A percentile compares a stretch with the other conserved stretches of the same genome.
Conservation (phyloP, 2,888 invertebrate genomes). For the Oxystoma pomonae region DNA sequence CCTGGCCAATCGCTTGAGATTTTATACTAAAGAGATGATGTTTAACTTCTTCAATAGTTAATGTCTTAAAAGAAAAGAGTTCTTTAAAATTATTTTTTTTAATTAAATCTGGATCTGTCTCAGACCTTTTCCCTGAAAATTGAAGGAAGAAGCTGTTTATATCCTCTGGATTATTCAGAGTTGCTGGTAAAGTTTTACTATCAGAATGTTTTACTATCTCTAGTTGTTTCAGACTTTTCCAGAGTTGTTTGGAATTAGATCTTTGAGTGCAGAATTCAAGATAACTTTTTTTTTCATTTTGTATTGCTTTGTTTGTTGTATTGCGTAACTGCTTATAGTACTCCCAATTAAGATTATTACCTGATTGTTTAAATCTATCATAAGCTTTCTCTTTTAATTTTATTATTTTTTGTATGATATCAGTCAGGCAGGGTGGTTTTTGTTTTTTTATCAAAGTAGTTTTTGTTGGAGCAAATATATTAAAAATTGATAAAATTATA, state of each 20-base stretch:
- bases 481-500: not conserved
- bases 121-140: too few species aligned
- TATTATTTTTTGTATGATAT: not conserved
- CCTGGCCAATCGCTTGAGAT: not conserved
- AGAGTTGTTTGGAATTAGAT: not conserved
- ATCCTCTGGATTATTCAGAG: too few species aligned
- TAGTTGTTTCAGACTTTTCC: not conserved
- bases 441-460: slow-evolving; percentile 1
- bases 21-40: too few species aligned
- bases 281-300: not conserved
- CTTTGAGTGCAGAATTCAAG: not conserved
- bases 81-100: not conserved
- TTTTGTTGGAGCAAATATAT: not conserved
- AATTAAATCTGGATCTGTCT: not conserved
- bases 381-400: not conserved
- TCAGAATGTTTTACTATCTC: not conserved
- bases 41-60: too few species aligned
- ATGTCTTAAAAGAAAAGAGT: not conserved
- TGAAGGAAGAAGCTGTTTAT: not conserved
- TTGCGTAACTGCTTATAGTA: not conserved
- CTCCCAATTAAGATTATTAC: not conserved
- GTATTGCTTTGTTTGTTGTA: not conserved
- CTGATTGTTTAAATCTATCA: not conserved
- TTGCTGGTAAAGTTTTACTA: too few species aligned
- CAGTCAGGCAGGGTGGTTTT: not conserved